Conservation (phyloP, 2,888 invertebrate species). For the Tiphia femorata region DNA sequence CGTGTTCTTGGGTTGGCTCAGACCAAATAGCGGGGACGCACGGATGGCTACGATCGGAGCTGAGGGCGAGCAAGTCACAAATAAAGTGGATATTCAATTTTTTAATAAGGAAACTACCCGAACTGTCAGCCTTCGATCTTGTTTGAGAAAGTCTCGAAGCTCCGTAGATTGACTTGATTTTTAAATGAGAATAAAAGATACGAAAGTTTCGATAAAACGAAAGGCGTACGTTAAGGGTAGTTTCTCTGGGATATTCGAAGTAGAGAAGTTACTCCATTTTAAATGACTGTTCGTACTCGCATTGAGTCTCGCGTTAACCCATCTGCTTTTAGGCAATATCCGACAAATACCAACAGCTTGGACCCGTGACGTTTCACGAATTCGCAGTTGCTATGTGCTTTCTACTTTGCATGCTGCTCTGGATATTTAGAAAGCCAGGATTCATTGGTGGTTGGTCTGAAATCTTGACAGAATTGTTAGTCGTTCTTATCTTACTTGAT, state of each 20-base stretch:
- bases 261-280: background rate
- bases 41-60: slow-evolving; percentile 43
- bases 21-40: slow-evolving; percentile 54
- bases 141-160: no score
- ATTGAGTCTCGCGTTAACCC: background rate
- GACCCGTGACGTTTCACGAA: slow-evolving; percentile 69
- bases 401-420: slow-evolving; percentile 69
- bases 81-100: slow-evolving; percentile 40
- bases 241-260: background rate
- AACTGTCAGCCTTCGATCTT: no score
- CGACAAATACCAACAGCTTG: slow-evolving; percentile 68
- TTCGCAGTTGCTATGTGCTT: slow-evolving; percentile 66
- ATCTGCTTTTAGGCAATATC: slow-evolving; percentile 58
- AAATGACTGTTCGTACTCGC: no score
- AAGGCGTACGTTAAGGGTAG: no score
- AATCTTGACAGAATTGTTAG: slow-evolving; percentile 44
- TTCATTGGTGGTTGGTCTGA: slow-evolving; percentile 73
- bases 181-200: background rate
- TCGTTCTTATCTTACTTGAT: no score
- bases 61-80: slow-evolving; percentile 57
- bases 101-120: no score
- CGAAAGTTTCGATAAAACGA: background rate
- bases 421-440: slow-evolving; percentile 74
- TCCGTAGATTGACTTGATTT: background rate
- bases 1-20: slow-evolving; percentile 56